These are phyloP conservation scores for Embiotoca jacksoni DNA, from an alignment of 2,113 vertebrate genomes.

Conservation along the genomic window DNA sequence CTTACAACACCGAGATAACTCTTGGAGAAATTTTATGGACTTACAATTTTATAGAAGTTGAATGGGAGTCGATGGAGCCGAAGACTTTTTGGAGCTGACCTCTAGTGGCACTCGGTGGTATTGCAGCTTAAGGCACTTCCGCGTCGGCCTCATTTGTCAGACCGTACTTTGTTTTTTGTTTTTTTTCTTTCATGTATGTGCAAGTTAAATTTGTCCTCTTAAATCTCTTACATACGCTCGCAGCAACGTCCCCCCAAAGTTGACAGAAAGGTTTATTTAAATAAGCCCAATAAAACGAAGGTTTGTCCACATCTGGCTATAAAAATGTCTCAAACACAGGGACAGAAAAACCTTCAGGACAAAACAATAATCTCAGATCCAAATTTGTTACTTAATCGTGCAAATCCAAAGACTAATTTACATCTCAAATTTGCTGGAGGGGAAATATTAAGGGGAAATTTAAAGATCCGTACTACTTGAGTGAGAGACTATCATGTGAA, in stretches of 20 bases:
- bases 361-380: slow-evolving; percentile 8
- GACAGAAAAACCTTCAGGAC: slow-evolving; percentile 7
- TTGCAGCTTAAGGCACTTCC: no score
- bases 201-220: not conserved
- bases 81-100: no score
- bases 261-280: not conserved
- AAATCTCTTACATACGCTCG: not conserved
- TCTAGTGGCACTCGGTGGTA: no score
- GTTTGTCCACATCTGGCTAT: not conserved
- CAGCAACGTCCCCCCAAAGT: not conserved
- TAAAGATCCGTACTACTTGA: slow-evolving; percentile 7
- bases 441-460: slow-evolving; percentile 2
- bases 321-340: slow-evolving; percentile 15
- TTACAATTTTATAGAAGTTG: no score
- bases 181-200: not conserved
- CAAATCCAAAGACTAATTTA: slow-evolving; percentile 2
- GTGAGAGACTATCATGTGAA: not conserved
- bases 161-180: no score
- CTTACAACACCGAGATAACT: no score
- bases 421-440: slow-evolving; percentile 18
- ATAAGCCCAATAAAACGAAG: not conserved
- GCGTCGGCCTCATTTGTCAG: no score
- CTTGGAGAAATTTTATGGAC: no score
- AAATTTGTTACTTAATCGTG: slow-evolving; percentile 2
- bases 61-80: no score